Conservation (phyloP, 2,888 invertebrate species). For the Eubasilissa splendida region DNA sequence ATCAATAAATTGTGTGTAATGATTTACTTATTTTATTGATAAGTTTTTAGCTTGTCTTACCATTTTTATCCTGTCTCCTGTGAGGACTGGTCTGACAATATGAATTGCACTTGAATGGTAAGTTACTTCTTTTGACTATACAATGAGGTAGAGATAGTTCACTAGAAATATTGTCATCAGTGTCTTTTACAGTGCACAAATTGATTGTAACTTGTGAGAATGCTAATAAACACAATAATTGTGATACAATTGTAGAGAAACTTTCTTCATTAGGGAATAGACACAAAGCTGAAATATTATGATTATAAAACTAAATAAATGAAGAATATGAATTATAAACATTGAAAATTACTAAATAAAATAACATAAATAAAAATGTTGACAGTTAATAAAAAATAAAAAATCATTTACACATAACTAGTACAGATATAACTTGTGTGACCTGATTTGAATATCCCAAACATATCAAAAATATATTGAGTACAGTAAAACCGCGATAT, state of each 20-base stretch:
- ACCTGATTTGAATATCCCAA: too few relatives aligned
- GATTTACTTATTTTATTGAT: not conserved
- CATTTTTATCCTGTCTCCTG: conserved; percentile 62
- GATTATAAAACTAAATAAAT: not conserved
- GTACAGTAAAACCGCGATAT: too few relatives aligned
- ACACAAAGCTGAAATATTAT: conserved; percentile 67
- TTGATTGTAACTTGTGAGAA: conserved; percentile 67
- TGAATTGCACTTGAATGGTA: conserved; percentile 69
- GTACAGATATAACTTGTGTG: too few relatives aligned
- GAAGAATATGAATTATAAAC: not conserved
- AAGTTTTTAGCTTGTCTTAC: conserved; percentile 59
- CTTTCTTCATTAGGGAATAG: conserved; percentile 72
- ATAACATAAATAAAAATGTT: not conserved
- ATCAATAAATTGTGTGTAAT: not conserved
- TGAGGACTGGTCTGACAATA: conserved; percentile 69
- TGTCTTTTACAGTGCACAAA: conserved; percentile 60
- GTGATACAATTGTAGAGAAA: conserved; percentile 68
- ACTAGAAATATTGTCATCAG: conserved; percentile 57
- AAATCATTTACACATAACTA: not conserved
- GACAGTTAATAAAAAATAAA: not conserved
- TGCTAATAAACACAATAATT: conserved; percentile 69
- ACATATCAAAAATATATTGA: too few relatives aligned
- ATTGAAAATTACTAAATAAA: conserved; percentile 1
- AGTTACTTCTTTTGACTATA: conserved; percentile 64
- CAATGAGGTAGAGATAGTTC: conserved; percentile 68